Evolutionary conservation across 2,797 vertebrate species (phyloP).

Genomic region (Agapornis canus): DNA sequence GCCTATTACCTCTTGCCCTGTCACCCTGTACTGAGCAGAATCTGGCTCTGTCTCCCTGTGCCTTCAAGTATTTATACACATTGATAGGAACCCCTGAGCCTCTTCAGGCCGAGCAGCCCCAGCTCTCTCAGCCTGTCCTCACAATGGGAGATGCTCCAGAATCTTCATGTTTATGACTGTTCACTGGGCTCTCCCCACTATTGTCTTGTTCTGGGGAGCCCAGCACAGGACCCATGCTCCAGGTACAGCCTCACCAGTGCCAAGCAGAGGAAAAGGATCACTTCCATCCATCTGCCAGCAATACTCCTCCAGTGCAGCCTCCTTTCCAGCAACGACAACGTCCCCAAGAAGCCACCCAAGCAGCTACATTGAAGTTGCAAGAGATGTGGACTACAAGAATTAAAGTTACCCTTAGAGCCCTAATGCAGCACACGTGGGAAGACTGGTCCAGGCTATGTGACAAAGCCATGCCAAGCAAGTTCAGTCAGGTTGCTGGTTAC

Average conservation of each 20-base stretch:
- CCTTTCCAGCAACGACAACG: background rate
- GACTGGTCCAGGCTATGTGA: fast-evolving
- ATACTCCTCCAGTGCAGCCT: background rate
- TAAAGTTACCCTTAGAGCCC: background rate
- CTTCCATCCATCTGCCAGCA: background rate
- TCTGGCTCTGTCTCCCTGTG: background rate
- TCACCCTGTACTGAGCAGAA: background rate
- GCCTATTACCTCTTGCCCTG: background rate
- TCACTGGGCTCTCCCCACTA: background rate
- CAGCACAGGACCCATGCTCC: background rate
- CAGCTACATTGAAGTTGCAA: background rate
- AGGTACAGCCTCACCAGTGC: background rate
- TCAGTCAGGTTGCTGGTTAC: background rate
- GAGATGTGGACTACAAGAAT: background rate
- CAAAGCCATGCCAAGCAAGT: fast-evolving
- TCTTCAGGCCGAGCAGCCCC: background rate
- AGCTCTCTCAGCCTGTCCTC: background rate
- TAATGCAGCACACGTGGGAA: background rate
- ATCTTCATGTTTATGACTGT: background rate
- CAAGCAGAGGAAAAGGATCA: background rate
- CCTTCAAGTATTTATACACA: background rate
- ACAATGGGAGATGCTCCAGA: fast-evolving
- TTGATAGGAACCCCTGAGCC: fast-evolving
- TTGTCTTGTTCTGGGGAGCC: background rate
- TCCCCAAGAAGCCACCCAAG: background rate